Percentiles rank a stretch among this genome's conserved stretches.
These are phyloP conservation scores for Vulpes ferrilata DNA, from an alignment of 2,113 vertebrate species.

Conservation along the genomic window DNA sequence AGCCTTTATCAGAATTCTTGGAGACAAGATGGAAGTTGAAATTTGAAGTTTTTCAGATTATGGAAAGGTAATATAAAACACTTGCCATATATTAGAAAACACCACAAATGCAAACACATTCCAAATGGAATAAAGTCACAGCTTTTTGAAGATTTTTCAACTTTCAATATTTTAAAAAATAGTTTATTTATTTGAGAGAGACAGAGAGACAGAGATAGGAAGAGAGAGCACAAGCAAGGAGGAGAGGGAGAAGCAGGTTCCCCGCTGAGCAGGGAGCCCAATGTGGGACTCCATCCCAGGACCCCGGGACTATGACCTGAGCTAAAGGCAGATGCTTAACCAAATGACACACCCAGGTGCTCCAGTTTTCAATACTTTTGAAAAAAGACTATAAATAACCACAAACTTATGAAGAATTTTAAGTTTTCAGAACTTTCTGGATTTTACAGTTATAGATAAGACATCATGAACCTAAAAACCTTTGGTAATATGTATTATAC, in stretches of 20 bases:
- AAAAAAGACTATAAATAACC: background rate
- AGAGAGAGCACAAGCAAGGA: no score
- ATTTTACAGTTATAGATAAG: slow-evolving; percentile 40
- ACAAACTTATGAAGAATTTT: background rate
- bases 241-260: no score
- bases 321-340: no score
- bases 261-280: no score
- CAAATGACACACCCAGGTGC: no score
- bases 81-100: background rate
- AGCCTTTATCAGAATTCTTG: background rate
- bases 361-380: background rate
- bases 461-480: background rate
- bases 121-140: background rate
- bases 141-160: background rate
- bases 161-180: background rate
- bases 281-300: no score
- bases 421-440: slow-evolving; percentile 1
- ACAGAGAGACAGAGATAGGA: no score
- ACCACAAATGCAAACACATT: background rate
- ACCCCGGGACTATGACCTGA: no score
- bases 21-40: background rate
- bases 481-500: background rate
- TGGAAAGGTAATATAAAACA: slow-evolving; percentile 1
- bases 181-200: no score
- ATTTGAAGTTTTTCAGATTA: slow-evolving; percentile 5